Evolutionary conservation across 2,888 invertebrate genomes (phyloP).

Genomic region (Malthinus seriepunctatus): DNA sequence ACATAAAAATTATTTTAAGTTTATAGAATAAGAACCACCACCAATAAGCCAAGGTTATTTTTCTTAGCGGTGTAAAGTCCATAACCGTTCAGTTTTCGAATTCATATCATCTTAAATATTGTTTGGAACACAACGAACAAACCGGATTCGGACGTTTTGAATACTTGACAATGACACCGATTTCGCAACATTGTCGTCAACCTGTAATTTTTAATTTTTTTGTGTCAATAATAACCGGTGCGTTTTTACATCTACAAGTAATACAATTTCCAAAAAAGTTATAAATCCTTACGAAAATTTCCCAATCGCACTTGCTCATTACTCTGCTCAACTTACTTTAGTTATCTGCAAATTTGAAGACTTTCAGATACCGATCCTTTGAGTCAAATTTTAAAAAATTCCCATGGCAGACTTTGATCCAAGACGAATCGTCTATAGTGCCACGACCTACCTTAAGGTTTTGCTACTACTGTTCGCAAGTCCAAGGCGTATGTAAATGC

Average conservation of each 20-base stretch:
- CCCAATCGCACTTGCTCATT: no score
- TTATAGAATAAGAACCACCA: not conserved
- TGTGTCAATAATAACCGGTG: constrained; percentile 7
- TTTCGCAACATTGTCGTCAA: constrained; percentile 16
- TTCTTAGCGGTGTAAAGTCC: constrained; percentile 15
- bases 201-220: constrained; percentile 19
- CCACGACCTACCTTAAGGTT: no score
- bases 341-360: no score
- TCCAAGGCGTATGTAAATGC: no score
- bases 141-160: constrained; percentile 21
- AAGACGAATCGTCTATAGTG: no score
- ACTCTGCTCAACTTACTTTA: no score
- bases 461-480: no score
- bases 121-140: constrained; percentile 2
- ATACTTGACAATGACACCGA: constrained; percentile 27
- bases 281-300: not conserved
- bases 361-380: no score
- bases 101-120: constrained; percentile 17
- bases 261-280: not conserved
- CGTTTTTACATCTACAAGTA: constrained; percentile 3
- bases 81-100: constrained; percentile 14
- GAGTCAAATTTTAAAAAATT: no score
- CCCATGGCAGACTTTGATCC: no score
- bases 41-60: constrained; percentile 17
- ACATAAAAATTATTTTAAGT: not conserved